Evolutionary conservation across 2,113 vertebrate genomes (phyloP).

Genomic region (Bolborhynchus lineola): DNA sequence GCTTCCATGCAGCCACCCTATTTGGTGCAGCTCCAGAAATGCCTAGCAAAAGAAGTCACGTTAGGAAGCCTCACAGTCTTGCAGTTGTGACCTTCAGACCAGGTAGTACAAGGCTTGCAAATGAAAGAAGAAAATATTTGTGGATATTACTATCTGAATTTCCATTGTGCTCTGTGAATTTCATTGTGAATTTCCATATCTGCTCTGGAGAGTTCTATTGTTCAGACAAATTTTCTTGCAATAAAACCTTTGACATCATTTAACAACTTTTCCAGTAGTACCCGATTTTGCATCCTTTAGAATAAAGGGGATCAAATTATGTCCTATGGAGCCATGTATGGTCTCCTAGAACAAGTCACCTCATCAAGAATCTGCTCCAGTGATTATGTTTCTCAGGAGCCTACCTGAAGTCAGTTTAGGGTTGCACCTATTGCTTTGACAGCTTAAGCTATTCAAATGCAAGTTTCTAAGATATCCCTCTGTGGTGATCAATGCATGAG

Average conservation of each 20-base stretch:
- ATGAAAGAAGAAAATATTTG: neutral
- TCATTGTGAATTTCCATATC: neutral
- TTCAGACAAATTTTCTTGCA: neutral
- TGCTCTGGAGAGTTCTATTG: neutral
- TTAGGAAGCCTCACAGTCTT: neutral
- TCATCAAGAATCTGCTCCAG: neutral
- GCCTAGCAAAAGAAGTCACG: neutral
- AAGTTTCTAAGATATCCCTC: neutral
- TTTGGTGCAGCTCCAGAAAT: slow-evolving; percentile 3
- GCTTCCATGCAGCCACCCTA: neutral
- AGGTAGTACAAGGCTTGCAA: neutral
- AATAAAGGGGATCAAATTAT: neutral
- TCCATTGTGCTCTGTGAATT: neutral
- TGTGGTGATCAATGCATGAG: neutral
- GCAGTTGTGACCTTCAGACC: neutral
- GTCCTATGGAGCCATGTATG: neutral
- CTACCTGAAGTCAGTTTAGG: neutral
- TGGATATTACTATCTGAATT: neutral
- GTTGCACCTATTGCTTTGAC: neutral
- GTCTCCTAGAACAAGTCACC: neutral
- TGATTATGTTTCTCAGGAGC: neutral
- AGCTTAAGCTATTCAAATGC: neutral
- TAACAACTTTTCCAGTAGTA: neutral
- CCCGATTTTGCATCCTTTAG: neutral
- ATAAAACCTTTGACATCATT: neutral